Percentiles rank a stretch among this genome's conserved stretches.
Evolutionary conservation across 2,888 invertebrate species (phyloP).

Genomic region (Bruchidius siliquastri): DNA sequence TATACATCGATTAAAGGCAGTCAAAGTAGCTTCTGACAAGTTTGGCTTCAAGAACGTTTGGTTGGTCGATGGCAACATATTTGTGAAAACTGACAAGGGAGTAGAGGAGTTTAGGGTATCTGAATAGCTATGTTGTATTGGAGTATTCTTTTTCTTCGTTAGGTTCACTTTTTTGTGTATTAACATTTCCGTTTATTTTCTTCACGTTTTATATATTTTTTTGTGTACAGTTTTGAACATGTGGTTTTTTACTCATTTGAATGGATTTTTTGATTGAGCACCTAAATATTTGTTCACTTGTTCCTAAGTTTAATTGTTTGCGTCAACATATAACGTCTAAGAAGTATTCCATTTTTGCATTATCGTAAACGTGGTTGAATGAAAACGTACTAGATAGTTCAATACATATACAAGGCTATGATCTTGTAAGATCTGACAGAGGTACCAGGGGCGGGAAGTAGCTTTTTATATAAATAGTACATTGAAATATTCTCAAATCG

Average conservation of each 20-base stretch:
- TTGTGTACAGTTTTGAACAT: too few relatives aligned
- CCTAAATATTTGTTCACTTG: slow-evolving; percentile 3
- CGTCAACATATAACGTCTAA: background rate
- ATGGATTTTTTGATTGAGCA: background rate
- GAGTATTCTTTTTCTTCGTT: too few relatives aligned
- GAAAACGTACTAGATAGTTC: slow-evolving; percentile 1
- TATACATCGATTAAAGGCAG: slow-evolving; percentile 5
- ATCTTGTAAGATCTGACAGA: slow-evolving; percentile 7
- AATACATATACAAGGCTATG: slow-evolving; percentile 6
- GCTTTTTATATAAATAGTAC: background rate
- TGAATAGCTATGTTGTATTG: background rate
- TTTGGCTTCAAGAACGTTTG: slow-evolving; percentile 15
- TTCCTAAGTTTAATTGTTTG: too few relatives aligned
- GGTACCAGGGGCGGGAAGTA: slow-evolving; percentile 5
- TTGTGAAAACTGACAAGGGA: slow-evolving; percentile 9
- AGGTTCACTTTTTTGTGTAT: too few relatives aligned
- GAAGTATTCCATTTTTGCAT: slow-evolving; percentile 5
- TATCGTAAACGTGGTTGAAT: slow-evolving; percentile 7
- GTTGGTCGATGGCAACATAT: slow-evolving; percentile 11
- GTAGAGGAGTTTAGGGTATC: slow-evolving; percentile 2
- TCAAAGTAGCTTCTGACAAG: slow-evolving; percentile 9
- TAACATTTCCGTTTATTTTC: too few relatives aligned
- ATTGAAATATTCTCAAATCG: too few relatives aligned
- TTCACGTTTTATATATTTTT: too few relatives aligned
- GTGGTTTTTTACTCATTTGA: too few relatives aligned